These are phyloP conservation scores for Chrysogorgia sp. DNA, from an alignment of 92 coral and sea anemone genomes.

Conservation along the genomic window DNA sequence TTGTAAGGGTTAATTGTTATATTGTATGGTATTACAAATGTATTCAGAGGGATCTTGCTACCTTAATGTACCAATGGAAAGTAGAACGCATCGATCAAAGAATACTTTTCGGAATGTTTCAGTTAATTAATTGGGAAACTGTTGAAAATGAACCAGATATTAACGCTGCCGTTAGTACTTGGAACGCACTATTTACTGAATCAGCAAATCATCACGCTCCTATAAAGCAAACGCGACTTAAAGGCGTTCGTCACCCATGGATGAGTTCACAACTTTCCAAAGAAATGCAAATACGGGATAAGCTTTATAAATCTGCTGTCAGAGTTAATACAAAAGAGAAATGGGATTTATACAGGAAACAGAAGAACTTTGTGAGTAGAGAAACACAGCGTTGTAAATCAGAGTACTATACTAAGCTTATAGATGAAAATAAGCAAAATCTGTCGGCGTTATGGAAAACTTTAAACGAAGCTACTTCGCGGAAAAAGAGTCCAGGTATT, in stretches of 20 bases:
- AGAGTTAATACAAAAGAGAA: slow-evolving; percentile 4
- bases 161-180: slow-evolving; percentile 3
- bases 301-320: slow-evolving; percentile 9
- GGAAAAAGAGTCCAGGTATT: slow-evolving; percentile 19
- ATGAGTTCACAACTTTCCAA: slow-evolving; percentile 15
- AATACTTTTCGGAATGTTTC: too few relatives aligned
- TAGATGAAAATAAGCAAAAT: slow-evolving; percentile 20
- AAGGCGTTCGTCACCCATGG: slow-evolving; percentile 16
- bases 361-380: slow-evolving; percentile 15
- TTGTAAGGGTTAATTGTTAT: too few relatives aligned
- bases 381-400: slow-evolving; percentile 17
- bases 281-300: slow-evolving; percentile 14
- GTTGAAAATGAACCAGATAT: slow-evolving; percentile 11
- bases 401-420: slow-evolving; percentile 15
- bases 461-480: too few relatives aligned
- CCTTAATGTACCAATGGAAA: too few relatives aligned
- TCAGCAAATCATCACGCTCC: slow-evolving; percentile 18
- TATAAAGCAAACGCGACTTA: slow-evolving; percentile 9
- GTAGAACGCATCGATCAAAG: too few relatives aligned
- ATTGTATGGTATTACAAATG: too few relatives aligned
- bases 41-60: too few relatives aligned
- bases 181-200: slow-evolving; percentile 11
- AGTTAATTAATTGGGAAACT: not conserved
- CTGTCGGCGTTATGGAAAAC: slow-evolving; percentile 8
- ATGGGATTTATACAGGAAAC: slow-evolving; percentile 19